Evolutionary conservation across 23 tunicate species (phyloP).

Genomic region (Styela plicata): DNA sequence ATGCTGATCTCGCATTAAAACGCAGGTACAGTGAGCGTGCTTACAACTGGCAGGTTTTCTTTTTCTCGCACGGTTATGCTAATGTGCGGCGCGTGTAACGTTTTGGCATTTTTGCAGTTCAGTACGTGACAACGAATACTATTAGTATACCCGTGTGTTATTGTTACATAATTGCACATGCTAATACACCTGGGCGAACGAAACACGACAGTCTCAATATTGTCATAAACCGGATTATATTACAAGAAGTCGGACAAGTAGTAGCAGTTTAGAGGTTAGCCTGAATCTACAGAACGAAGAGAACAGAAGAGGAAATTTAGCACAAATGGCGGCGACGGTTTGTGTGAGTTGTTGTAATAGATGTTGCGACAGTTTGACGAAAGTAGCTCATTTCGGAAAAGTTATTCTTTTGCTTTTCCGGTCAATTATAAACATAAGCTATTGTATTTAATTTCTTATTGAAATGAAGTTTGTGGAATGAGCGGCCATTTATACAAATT

Average conservation of each 20-base stretch:
- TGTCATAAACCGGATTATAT: background rate
- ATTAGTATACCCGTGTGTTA: background rate
- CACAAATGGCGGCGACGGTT: conserved; percentile 32
- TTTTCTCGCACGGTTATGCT: background rate
- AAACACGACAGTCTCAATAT: background rate
- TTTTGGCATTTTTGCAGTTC: background rate
- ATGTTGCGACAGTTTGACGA: too few relatives aligned
- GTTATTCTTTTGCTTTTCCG: too few relatives aligned
- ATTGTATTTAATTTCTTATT: too few relatives aligned
- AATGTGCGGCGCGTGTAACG: background rate
- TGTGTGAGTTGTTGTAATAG: conserved; percentile 31
- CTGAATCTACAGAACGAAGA: background rate
- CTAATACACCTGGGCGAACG: background rate
- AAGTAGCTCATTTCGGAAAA: too few relatives aligned
- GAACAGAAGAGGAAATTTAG: background rate
- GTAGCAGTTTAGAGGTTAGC: background rate
- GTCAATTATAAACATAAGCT: too few relatives aligned
- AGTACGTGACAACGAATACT: background rate
- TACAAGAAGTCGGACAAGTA: background rate
- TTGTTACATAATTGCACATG: background rate
- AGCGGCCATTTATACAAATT: too few relatives aligned
- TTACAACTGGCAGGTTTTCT: background rate
- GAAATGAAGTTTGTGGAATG: too few relatives aligned
- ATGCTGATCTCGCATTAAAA: background rate
- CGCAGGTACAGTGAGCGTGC: background rate